Evolutionary conservation across 2,113 vertebrate genomes (phyloP), one percentile per base, ranked within the genome.

Genomic region (Scartelaos histophorus): DNA sequence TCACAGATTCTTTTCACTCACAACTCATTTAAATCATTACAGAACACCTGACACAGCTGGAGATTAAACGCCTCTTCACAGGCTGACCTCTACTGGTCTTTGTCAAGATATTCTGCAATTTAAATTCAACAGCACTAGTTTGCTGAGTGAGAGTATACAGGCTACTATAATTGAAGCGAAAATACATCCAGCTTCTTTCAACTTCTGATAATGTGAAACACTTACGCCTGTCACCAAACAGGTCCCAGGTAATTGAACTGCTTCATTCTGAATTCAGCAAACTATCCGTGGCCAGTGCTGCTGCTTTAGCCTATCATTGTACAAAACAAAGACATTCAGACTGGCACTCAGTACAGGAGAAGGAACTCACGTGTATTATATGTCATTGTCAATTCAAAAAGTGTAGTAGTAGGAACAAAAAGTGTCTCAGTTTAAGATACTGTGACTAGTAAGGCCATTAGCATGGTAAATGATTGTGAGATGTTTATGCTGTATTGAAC

Each of bases 241-340:
- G 79, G 80, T 80, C 78, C 76, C 71, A 66, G 68, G 84, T 86
- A 90, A 91, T 81, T 87, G 84, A 91, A 82, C 86, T 69, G 72
- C 78, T 67, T 81, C 57, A 64, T 85, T 88, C 82, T 72, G 75
- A 85, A 88, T 90, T 89, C 87, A 78, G 70, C 74, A 70, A 88
- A 83, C 81, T 82, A 78, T 78, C 51, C 78, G 70, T 75, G 71
- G 29, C 21, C 66, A 47, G 67, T 84, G 51, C 11, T 54, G 19
- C 51, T 85, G 83, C 80, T 90, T 89, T 88, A 71, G 83, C 66
- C 61, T 72, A 82, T 92, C 90, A 92, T 90, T 92, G 85, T 81
- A 69, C 76, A 78, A 74, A 87, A 91, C 90, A 85, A 84, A 89
- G 87, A 80, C 90, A 88, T 90, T 87, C 65, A 21, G 67, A 51